These are phyloP conservation scores for Prenolepis imparis DNA, from an alignment of 2,888 invertebrate species.

Conservation along the genomic window DNA sequence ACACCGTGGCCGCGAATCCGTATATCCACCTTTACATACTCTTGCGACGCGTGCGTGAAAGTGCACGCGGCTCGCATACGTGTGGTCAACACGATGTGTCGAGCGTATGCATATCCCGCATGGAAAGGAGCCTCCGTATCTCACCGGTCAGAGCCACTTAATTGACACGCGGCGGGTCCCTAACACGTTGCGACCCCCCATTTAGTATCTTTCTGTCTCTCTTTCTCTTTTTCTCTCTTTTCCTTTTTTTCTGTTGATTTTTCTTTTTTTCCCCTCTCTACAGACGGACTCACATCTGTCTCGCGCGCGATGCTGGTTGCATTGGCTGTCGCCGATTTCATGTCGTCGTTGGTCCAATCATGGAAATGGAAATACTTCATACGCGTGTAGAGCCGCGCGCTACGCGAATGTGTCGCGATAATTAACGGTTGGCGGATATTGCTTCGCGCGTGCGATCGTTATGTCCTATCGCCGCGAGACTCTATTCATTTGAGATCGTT, in stretches of 20 bases:
- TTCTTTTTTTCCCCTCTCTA: constrained; percentile 27
- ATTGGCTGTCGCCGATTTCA: constrained; percentile 63
- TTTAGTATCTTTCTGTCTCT: constrained; percentile 64
- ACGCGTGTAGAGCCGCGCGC: constrained; percentile 58
- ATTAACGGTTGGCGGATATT: constrained; percentile 73
- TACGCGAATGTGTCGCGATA: constrained; percentile 62
- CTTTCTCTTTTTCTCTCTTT: background rate
- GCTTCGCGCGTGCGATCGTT: constrained; percentile 65
- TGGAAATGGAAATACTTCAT: constrained; percentile 77
- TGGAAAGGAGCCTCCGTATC: constrained; percentile 85
- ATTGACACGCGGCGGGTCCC: constrained; percentile 86
- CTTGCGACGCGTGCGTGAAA: constrained; percentile 21
- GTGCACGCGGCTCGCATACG: constrained; percentile 31
- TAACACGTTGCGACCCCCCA: constrained; percentile 86
- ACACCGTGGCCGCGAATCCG: constrained; percentile 6
- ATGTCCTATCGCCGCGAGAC: constrained; percentile 55
- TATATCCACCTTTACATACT: constrained; percentile 7
- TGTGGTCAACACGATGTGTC: constrained; percentile 59
- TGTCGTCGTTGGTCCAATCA: constrained; percentile 75
- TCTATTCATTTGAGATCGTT: constrained; percentile 54
- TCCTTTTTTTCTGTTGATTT: constrained; percentile 35
- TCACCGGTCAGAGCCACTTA: constrained; percentile 85
- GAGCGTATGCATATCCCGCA: constrained; percentile 81
- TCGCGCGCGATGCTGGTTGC: constrained; percentile 65
- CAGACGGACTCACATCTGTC: constrained; percentile 84